These are phyloP conservation scores for Babyrousa celebensis DNA, from an alignment of 2,797 vertebrate species.

Conservation along the genomic window DNA sequence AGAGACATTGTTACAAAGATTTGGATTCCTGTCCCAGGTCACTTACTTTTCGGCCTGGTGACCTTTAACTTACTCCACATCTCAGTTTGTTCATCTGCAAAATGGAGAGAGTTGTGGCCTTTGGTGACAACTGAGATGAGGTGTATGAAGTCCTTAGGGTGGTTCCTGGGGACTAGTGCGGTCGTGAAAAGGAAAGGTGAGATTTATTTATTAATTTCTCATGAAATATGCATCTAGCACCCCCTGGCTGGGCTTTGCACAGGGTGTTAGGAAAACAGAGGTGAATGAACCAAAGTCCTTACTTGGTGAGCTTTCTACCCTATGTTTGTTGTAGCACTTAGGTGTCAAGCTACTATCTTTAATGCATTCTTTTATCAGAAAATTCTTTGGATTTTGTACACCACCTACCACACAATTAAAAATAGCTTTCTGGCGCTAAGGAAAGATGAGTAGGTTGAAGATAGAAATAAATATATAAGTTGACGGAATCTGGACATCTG, in stretches of 20 bases:
- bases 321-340: constrained; percentile 4
- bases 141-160: neutral
- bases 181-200: neutral
- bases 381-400: constrained; percentile 64
- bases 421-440: constrained; percentile 76
- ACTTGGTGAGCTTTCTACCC: neutral
- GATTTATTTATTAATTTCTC: neutral
- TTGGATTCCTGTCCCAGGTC: neutral
- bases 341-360: constrained; percentile 36
- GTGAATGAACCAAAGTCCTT: neutral
- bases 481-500: constrained; percentile 29
- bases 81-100: neutral
- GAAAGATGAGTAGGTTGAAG: constrained; percentile 71
- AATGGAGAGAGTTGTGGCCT: neutral
- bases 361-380: constrained; percentile 70
- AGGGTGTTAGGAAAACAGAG: neutral
- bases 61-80: neutral
- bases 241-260: neutral
- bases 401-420: constrained; percentile 76
- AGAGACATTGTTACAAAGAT: neutral
- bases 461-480: constrained; percentile 69
- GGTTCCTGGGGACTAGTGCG: neutral
- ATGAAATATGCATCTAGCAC: neutral
- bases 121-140: neutral
- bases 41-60: neutral